Evolutionary conservation across 2,888 invertebrate genomes (phyloP).

Genomic region (Drosophila koepferae): DNA sequence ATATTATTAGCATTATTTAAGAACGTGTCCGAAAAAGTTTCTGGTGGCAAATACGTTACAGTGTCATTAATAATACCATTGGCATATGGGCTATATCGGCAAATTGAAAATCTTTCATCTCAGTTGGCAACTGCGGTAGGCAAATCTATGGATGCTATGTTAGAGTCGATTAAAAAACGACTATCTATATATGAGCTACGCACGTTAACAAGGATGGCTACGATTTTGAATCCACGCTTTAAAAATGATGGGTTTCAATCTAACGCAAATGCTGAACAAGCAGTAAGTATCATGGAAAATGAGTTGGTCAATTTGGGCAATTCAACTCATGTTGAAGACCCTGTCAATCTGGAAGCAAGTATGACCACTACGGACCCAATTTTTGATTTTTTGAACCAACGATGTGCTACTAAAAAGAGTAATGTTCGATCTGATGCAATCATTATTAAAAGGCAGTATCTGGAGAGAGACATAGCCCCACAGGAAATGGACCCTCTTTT

Average conservation of each 20-base stretch:
- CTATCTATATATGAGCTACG: background rate
- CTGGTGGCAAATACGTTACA: background rate
- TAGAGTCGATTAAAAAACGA: background rate
- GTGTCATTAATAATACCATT: constrained; percentile 22
- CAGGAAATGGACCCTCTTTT: background rate
- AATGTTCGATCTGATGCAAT: background rate
- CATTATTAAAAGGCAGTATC: background rate
- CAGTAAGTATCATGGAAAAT: background rate
- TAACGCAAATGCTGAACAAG: background rate
- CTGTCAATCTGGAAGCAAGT: background rate
- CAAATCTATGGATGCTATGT: too few relatives aligned
- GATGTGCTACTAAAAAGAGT: background rate
- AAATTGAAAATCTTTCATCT: constrained; percentile 9
- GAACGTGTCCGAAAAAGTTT: constrained; percentile 12
- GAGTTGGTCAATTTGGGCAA: background rate
- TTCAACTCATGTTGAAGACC: background rate
- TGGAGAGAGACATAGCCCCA: background rate
- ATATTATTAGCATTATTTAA: constrained; percentile 9
- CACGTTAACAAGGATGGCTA: background rate
- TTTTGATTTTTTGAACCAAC: background rate
- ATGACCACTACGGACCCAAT: background rate
- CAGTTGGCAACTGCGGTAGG: constrained; percentile 15
- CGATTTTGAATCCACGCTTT: constrained; percentile 3
- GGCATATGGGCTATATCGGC: constrained; percentile 21
- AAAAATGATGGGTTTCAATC: background rate